A percentile compares a stretch with the other conserved stretches of the same genome.
phyloP scores from a whole-genome alignment of 2,888 invertebrate genomes.

The Habrosyne pyritoides region DNA sequence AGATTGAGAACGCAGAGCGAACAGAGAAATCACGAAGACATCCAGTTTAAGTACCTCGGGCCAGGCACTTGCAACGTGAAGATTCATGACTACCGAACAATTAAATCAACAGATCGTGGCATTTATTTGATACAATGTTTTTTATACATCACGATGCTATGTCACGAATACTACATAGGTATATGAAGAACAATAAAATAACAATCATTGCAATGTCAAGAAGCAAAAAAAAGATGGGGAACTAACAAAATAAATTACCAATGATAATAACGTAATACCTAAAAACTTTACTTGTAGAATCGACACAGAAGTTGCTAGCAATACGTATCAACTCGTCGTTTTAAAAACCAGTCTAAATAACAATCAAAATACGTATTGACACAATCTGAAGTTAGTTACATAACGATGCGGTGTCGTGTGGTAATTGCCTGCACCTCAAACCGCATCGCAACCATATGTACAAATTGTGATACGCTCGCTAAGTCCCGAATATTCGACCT shows the following conservation, averaged over 20 bases:
- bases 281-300: no score
- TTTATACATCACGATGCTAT: conserved; percentile 2
- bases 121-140: neutral
- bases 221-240: neutral
- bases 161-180: neutral
- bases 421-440: no score
- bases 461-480: neutral
- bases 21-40: no score
- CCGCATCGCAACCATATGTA: neutral
- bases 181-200: neutral
- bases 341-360: no score
- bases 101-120: neutral
- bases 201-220: neutral
- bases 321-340: no score
- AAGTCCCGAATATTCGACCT: conserved; percentile 23
- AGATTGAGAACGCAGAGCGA: neutral
- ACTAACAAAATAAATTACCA: neutral
- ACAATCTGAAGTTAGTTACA: neutral
- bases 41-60: no score
- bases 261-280: no score
- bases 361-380: neutral
- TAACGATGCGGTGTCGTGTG: neutral
- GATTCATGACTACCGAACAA: conserved; percentile 1
- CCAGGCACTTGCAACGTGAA: neutral
- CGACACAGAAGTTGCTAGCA: no score